Base-by-base conservation (phyloP, 2,888 invertebrate genomes). In the Protophormia terraenovae region DNA sequence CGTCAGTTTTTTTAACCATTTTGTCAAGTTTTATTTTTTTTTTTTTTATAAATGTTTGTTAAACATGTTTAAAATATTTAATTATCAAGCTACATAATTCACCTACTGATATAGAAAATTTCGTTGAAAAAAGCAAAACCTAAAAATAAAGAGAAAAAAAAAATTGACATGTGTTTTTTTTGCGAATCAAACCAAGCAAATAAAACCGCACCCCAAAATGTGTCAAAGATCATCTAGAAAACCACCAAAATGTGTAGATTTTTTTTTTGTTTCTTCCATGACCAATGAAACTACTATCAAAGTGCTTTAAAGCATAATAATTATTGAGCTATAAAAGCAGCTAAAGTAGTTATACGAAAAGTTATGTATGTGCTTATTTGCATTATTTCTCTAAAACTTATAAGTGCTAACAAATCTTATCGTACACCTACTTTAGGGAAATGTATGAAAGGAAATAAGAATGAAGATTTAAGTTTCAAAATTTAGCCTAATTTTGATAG, bases 181-280 rank as follows among this genome's bases (percentile, higher is more conserved):
- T 71, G 62, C 41, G 16, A 72, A 45, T 41, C 32, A 29, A 72
- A 71, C 69, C 27, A 69, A n/a, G n/a, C n/a, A n/a, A 78, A 58
- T 32, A 64, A 66, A 69, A 86, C 87, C 88, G 75, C 88, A 87
- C 88, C 88, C 88, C 86, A 50, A 87, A 87, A 88, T 83, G 71
- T 88, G 88, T 88, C 88, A 88, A 87, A 88, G 88, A 88, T 87
- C 87, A 86, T 77, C 84, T 82, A 84, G 50, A 69, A 75, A 73
- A 45, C 67, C 53, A 50, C 50, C 55, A 55, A 24, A 76, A 77
- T 55, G 22, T 19, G 35, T 47, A 7, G n/a, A 27, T 55, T 27
- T 29, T 14, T 58, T 45, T 60, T 45, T 6, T 14, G 3, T 8
- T 55, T 58, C 29, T 45, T 41, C 47, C 8, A 45, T 66, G 71